Evolutionary conservation across 2,797 vertebrate genomes (phyloP).

Genomic region (Oreonectes daqikongensis): DNA sequence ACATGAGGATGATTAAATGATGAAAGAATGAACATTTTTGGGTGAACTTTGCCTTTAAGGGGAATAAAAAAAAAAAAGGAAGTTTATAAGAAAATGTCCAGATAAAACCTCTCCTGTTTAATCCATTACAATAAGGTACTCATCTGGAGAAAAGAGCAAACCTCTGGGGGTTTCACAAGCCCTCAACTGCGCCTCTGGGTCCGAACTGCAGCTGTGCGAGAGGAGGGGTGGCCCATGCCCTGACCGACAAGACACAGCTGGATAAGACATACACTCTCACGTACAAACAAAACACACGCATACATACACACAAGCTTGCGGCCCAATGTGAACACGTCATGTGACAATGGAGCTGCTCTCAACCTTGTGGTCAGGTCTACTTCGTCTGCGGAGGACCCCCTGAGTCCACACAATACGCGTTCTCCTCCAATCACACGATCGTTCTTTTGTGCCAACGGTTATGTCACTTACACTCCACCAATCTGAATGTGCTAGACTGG

Average conservation of each 20-base stretch:
- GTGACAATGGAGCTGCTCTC: conserved; percentile 43
- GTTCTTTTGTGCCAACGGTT: conserved; percentile 40
- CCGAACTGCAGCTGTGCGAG: conserved; percentile 41
- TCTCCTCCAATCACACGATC: conserved; percentile 40
- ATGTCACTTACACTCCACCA: conserved; percentile 52
- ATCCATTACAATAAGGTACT: conserved; percentile 42
- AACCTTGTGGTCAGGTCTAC: conserved; percentile 21
- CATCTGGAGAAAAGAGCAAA: conserved; percentile 46
- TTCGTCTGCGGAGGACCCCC: not conserved
- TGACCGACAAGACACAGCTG: conserved; percentile 45
- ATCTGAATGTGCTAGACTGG: conserved; percentile 38
- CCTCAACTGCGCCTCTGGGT: conserved; percentile 45
- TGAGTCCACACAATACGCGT: conserved; percentile 24
- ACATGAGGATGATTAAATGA: no score
- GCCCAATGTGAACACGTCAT: conserved; percentile 31
- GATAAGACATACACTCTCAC: conserved; percentile 43
- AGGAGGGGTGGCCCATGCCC: conserved; percentile 41
- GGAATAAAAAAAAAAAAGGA: not conserved
- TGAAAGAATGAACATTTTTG: no score
- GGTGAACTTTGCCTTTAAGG: not conserved
- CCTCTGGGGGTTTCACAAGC: conserved; percentile 43
- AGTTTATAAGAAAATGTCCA: no score
- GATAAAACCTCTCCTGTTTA: conserved; percentile 29
- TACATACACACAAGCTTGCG: conserved; percentile 21
- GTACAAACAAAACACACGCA: conserved; percentile 8